Percentiles rank a stretch among this genome's conserved stretches.
These are phyloP conservation scores for Bombylius major DNA, from an alignment of 2,888 invertebrate species.

Conservation along the genomic window DNA sequence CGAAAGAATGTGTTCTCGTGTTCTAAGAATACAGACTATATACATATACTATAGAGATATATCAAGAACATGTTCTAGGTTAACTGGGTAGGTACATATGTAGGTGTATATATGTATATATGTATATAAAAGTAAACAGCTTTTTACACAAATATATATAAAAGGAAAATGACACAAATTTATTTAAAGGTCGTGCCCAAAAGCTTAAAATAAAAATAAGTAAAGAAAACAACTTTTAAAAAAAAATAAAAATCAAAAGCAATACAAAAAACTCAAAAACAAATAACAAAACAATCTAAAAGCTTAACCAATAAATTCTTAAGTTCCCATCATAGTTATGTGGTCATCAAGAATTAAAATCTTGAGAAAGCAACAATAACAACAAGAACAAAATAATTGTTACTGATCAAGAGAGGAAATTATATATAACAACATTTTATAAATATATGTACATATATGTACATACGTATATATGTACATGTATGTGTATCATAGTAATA, in stretches of 20 bases:
- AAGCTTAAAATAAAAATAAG: too few species aligned
- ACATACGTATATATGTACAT: too few species aligned
- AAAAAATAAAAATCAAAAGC: not conserved
- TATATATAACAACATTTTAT: too few species aligned
- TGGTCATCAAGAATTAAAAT: not conserved
- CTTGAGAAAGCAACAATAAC: not conserved
- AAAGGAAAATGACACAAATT: not conserved
- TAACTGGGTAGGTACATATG: too few species aligned
- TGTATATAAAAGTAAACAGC: not conserved
- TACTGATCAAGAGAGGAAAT: not conserved
- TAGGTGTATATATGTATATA: not conserved
- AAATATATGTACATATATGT: too few species aligned
- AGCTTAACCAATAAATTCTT: conserved; percentile 6
- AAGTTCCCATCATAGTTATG: conserved; percentile 8
- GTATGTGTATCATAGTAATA: not conserved
- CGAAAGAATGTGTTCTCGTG: too few species aligned
- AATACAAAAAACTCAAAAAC: not conserved
- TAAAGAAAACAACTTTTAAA: too few species aligned
- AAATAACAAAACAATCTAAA: not conserved
- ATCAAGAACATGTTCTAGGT: too few species aligned
- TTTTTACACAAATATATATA: not conserved
- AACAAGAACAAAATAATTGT: not conserved
- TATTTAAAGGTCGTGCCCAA: conserved; percentile 6
- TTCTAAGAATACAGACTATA: too few species aligned
- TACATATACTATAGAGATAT: too few species aligned